Conservation (phyloP, 2,797 vertebrate species). For the Podarcis lilfordi region DNA sequence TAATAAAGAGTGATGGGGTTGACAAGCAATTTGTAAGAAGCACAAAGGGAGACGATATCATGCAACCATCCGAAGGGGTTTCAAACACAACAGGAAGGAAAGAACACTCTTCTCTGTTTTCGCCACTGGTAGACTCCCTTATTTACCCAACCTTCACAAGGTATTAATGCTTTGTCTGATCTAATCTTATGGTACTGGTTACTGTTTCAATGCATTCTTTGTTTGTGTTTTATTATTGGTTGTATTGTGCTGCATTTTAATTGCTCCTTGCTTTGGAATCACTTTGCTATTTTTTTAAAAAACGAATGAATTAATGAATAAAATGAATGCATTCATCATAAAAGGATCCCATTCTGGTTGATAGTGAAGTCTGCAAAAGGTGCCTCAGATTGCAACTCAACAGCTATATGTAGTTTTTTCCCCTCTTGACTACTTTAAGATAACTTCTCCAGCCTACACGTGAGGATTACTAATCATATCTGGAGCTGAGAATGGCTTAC, state of each 20-base stretch:
- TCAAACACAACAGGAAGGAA: background rate
- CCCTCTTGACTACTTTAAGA: conserved; percentile 20
- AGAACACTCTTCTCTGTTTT: too few relatives aligned
- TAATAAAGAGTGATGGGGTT: too few relatives aligned
- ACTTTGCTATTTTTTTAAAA: too few relatives aligned
- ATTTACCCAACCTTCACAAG: too few relatives aligned
- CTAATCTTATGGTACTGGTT: too few relatives aligned
- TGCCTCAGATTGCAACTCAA: background rate
- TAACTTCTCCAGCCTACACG: conserved; percentile 35
- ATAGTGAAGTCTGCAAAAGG: background rate
- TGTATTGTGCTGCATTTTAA: too few relatives aligned
- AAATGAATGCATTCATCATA: conserved; percentile 16
- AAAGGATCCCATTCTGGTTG: background rate
- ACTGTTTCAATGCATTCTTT: too few relatives aligned
- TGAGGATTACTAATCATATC: conserved; percentile 46
- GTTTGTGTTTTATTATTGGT: too few relatives aligned
- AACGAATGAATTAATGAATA: too few relatives aligned
- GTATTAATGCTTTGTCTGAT: too few relatives aligned
- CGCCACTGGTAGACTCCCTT: too few relatives aligned
- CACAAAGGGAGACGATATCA: background rate
- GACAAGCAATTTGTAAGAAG: background rate
- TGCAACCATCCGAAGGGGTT: background rate
- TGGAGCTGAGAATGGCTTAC: conserved; percentile 10
- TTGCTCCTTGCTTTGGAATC: too few relatives aligned
- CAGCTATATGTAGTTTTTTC: conserved; percentile 17